Percentiles rank a stretch among this genome's conserved stretches.
Conservation (phyloP, 2,113 vertebrate species). For the Macrotis lagotis region DNA sequence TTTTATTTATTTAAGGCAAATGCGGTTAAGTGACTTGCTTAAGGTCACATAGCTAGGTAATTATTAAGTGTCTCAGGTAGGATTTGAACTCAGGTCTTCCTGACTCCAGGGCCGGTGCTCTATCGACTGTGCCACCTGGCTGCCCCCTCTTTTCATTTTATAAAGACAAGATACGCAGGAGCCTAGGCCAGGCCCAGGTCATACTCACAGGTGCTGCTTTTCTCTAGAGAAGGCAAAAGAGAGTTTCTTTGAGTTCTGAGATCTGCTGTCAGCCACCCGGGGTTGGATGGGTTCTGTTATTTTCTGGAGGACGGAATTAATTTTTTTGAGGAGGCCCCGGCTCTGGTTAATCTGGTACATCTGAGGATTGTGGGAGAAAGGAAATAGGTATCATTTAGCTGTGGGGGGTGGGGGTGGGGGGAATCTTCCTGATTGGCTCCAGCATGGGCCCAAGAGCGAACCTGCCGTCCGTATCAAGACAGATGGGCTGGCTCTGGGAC, state of each 20-base stretch:
- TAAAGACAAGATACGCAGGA: not conserved
- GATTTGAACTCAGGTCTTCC: too few relatives aligned
- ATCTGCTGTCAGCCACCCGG: slow-evolving; percentile 85
- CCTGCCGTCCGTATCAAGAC: not conserved
- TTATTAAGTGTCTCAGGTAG: too few relatives aligned
- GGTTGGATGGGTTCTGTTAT: slow-evolving; percentile 94
- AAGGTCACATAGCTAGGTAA: too few relatives aligned
- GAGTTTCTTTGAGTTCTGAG: slow-evolving; percentile 88
- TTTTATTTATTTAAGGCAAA: too few relatives aligned
- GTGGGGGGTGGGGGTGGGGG: too few relatives aligned
- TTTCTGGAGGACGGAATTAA: slow-evolving; percentile 90
- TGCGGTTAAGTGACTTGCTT: too few relatives aligned
- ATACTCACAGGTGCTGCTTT: slow-evolving; percentile 95
- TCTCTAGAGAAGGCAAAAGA: slow-evolving; percentile 97
- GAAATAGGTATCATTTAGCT: rapidly evolving
- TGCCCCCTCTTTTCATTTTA: not conserved
- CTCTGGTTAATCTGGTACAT: slow-evolving; percentile 91
- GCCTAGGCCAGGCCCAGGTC: not conserved
- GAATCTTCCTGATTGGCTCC: too few relatives aligned
- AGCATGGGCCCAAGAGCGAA: not conserved
- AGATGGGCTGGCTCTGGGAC: not conserved
- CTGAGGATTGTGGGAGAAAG: slow-evolving; percentile 76
- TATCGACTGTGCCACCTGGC: too few relatives aligned
- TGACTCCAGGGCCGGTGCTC: too few relatives aligned
- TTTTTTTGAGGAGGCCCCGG: slow-evolving; percentile 89